A percentile compares a stretch with the other conserved stretches of the same genome.
Conservation (phyloP, 2,888 invertebrate genomes). For the Congeria kusceri region DNA sequence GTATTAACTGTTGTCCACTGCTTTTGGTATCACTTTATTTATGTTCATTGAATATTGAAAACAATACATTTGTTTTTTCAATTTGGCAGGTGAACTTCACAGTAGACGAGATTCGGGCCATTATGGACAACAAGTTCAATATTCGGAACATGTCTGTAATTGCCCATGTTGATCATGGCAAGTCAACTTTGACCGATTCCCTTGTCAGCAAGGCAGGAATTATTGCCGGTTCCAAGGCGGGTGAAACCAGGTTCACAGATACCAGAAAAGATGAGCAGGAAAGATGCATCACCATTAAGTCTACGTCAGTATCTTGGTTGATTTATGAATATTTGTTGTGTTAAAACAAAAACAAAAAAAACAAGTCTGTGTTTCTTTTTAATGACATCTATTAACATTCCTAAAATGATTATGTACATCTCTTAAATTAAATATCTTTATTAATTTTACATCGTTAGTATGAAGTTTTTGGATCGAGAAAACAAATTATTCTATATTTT, state of each 20-base stretch:
- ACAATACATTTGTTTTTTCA: slow-evolving; percentile 3
- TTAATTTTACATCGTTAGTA: no score
- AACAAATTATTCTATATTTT: no score
- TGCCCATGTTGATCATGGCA: slow-evolving; percentile 99
- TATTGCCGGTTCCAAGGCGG: slow-evolving; percentile 99
- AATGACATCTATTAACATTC: no score
- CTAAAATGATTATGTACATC: no score
- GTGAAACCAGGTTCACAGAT: slow-evolving; percentile 99
- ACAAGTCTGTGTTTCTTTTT: no score
- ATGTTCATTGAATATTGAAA: not conserved
- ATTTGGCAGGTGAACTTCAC: slow-evolving; percentile 98
- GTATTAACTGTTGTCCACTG: no score
- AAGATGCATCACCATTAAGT: slow-evolving; percentile 99
- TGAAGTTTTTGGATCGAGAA: no score
- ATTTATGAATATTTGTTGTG: not conserved
- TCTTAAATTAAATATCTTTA: no score
- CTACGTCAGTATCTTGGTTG: slow-evolving; percentile 92
- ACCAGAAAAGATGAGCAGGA: slow-evolving; percentile 99
- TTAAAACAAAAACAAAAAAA: no score
- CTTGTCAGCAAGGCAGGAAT: slow-evolving; percentile 99
- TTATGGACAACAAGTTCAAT: slow-evolving; percentile 99
- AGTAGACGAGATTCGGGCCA: slow-evolving; percentile 99
- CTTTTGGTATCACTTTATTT: no score
- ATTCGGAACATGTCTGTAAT: slow-evolving; percentile 99
- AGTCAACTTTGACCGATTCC: slow-evolving; percentile 99